Percentiles rank a stretch among this genome's conserved stretches.
Conservation (phyloP, 2,113 vertebrate genomes). For the Saimiri boliviensis region DNA sequence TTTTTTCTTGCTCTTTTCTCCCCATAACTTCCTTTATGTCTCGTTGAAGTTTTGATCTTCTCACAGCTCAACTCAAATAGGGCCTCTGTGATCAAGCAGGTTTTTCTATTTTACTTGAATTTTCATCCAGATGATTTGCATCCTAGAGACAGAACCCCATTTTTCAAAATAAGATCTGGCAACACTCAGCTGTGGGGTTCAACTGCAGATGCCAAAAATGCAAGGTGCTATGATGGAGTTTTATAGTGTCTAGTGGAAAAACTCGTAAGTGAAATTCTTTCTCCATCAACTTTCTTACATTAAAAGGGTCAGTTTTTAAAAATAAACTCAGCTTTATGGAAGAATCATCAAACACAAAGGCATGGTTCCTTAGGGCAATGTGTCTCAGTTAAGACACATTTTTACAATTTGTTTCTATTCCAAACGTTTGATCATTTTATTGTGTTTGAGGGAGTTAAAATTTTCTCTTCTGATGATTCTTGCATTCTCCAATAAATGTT, state of each 20-base stretch:
- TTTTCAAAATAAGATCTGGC: slow-evolving; percentile 58
- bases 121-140: slow-evolving; percentile 39
- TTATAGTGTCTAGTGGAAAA: slow-evolving; percentile 46
- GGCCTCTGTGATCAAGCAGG: neutral
- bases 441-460: slow-evolving; percentile 78
- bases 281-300: slow-evolving; percentile 59
- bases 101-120: neutral
- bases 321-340: slow-evolving; percentile 66
- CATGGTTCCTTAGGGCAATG: slow-evolving; percentile 16
- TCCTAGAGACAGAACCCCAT: neutral
- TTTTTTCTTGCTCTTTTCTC: neutral
- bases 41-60: neutral
- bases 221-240: slow-evolving; percentile 68
- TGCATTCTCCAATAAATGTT: slow-evolving; percentile 78
- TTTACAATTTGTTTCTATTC: slow-evolving; percentile 68
- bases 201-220: slow-evolving; percentile 34
- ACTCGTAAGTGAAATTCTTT: slow-evolving; percentile 54
- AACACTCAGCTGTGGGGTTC: neutral
- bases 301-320: slow-evolving; percentile 59
- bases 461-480: slow-evolving; percentile 71
- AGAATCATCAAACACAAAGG: neutral
- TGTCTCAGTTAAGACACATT: slow-evolving; percentile 50
- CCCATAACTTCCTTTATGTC: neutral
- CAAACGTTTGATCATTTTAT: slow-evolving; percentile 75
- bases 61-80: neutral